phyloP scores from a whole-genome alignment of 2,888 invertebrate species.

The Patella ulyssiponensis region DNA sequence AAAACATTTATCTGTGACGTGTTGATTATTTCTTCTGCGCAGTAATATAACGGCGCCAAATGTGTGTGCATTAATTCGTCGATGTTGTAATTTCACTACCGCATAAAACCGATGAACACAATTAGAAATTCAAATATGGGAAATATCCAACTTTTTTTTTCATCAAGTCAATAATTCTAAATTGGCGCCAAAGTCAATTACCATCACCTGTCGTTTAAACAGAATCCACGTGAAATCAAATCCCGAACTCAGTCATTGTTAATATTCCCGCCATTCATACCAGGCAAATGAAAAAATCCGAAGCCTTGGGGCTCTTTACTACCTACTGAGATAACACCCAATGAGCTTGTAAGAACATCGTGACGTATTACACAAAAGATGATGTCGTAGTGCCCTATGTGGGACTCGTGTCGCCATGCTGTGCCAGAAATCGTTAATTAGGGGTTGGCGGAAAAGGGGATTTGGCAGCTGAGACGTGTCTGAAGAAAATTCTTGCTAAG shows the following conservation, averaged over 20 bases:
- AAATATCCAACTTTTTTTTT: no score
- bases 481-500: neutral
- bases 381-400: neutral
- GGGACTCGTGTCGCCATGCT: conserved; percentile 4
- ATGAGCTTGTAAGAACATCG: neutral
- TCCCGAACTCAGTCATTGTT: no score
- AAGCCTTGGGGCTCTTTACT: neutral
- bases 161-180: neutral
- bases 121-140: no score
- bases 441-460: neutral
- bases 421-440: neutral
- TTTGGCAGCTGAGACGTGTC: neutral
- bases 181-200: neutral
- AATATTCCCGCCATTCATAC: no score
- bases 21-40: no score
- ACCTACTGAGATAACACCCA: neutral
- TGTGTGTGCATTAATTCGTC: no score
- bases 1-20: no score
- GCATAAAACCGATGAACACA: no score
- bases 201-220: neutral
- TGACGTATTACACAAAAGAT: conserved; percentile 5
- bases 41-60: no score
- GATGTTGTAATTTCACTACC: no score
- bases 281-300: neutral
- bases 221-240: no score